Conservation (phyloP, 2,888 invertebrate genomes). For the Anthrax anthrax region DNA sequence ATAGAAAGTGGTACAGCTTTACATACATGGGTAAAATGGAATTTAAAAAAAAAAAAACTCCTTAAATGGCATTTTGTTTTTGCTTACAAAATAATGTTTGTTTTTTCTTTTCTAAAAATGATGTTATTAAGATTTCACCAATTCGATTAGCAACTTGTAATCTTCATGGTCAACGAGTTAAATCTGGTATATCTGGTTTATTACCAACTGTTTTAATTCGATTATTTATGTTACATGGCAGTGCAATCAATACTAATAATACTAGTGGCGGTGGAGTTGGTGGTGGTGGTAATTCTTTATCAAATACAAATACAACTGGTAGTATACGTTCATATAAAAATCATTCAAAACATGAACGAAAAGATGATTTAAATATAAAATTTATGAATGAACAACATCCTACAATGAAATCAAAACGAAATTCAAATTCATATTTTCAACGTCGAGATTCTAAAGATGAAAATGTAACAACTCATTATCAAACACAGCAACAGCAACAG, state of each 20-base stretch:
- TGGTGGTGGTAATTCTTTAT: conserved; percentile 37
- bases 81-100: not conserved
- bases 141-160: conserved; percentile 82
- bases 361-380: conserved; percentile 17
- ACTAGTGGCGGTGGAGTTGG: conserved; percentile 9
- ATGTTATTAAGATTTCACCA: conserved; percentile 52
- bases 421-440: conserved; percentile 30
- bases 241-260: conserved; percentile 22
- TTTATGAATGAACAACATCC: conserved; percentile 10
- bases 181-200: conserved; percentile 76
- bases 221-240: conserved; percentile 45
- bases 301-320: conserved; percentile 52
- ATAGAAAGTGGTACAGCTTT: conserved; percentile 80
- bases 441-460: conserved; percentile 26
- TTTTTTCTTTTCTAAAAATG: conserved; percentile 13
- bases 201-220: conserved; percentile 57
- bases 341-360: conserved; percentile 22
- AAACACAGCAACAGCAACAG: not conserved
- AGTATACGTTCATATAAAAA: conserved; percentile 33
- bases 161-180: conserved; percentile 84
- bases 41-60: not conserved
- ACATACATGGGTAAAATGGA: conserved; percentile 69
- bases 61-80: not conserved
- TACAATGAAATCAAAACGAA: conserved; percentile 20
- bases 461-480: not conserved